These are phyloP conservation scores for Agrotis clavis DNA, from an alignment of 2,888 invertebrate genomes.

Conservation along the genomic window DNA sequence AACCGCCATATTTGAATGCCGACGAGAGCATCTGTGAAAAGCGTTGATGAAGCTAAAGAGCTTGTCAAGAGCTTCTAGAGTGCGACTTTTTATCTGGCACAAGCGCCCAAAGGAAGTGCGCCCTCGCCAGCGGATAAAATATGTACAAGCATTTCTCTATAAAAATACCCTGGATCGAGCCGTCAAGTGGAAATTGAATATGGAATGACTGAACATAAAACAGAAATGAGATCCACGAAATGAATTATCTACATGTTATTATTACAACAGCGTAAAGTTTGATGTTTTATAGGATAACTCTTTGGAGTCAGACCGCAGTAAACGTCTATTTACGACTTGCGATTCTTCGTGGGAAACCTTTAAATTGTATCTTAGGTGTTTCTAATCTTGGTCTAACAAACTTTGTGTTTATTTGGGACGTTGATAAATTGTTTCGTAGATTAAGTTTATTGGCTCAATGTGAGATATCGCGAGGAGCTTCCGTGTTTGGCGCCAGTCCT, in stretches of 20 bases:
- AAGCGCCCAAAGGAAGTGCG: constrained; percentile 48
- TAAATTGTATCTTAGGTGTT: constrained; percentile 43
- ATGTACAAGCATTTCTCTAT: constrained; percentile 49
- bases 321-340: constrained; percentile 52
- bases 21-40: constrained; percentile 69
- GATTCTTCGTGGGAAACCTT: constrained; percentile 50
- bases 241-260: constrained; percentile 47
- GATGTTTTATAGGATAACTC: constrained; percentile 44
- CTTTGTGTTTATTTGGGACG: constrained; percentile 50
- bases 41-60: constrained; percentile 73
- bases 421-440: constrained; percentile 54
- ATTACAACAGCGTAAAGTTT: constrained; percentile 44
- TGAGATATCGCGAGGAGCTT: constrained; percentile 50
- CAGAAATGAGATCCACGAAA: constrained; percentile 48
- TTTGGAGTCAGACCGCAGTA: constrained; percentile 48
- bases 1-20: constrained; percentile 67
- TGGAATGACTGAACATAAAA: constrained; percentile 60
- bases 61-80: constrained; percentile 60
- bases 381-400: constrained; percentile 52
- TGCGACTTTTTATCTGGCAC: constrained; percentile 61
- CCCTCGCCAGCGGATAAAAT: constrained; percentile 28
- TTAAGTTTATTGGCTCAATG: constrained; percentile 50
- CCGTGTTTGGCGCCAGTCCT: constrained; percentile 58
- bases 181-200: constrained; percentile 59
- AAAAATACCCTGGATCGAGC: constrained; percentile 38